Evolutionary conservation across 2,113 vertebrate species (phyloP), one percentile per base, ranked within the genome.

Genomic region (Aleadryas rufinucha): DNA sequence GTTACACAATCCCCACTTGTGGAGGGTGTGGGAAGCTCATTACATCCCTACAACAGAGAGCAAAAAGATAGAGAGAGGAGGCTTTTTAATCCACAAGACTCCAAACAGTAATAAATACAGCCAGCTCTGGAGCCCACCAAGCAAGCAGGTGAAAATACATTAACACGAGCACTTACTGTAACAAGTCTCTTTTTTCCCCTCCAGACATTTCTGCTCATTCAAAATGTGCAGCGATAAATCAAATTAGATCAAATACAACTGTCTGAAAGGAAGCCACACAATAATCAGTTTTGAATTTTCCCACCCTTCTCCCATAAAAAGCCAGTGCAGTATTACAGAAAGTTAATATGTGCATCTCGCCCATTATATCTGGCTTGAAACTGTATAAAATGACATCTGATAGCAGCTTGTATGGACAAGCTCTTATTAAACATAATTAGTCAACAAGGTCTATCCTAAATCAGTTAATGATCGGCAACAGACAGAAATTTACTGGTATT

Each of bases 281-380:
- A 90, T 79, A 96, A 97, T 87, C 92, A 64, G 74, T 93, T 96
- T 95, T 94, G 94, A 95, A 93, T 94, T 94, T 95, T 97, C 94
- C 94, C 95, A 95, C 93, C 89, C 83, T 60, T 92, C 84, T 95
- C 91, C 68, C 89, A 92, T 87, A 92, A 93, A 85, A 69, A 81
- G 77, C 52, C 77, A 35, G 77, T 53, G 77, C 76, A 61, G 64
- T n/a, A 33, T 94, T 97, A 91, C 66, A 96, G 90, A 97, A 94
- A 93, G 77, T 93, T 74, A 90, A 70, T 72, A 89, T 59, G 93
- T 78, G 94, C 95, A 92, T 21, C 85, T 76, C 91, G 27, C 88
- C 70, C 66, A 53, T 93, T 71, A 66, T 83, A 94, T 86, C 64
- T 84, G 86, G 52, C 91, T 95, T 91, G 92, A 96, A 45, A 91